Conservation (phyloP, 30 jellyfish, hydroid and myxozoan genomes). For the Hydractinia echinata region DNA sequence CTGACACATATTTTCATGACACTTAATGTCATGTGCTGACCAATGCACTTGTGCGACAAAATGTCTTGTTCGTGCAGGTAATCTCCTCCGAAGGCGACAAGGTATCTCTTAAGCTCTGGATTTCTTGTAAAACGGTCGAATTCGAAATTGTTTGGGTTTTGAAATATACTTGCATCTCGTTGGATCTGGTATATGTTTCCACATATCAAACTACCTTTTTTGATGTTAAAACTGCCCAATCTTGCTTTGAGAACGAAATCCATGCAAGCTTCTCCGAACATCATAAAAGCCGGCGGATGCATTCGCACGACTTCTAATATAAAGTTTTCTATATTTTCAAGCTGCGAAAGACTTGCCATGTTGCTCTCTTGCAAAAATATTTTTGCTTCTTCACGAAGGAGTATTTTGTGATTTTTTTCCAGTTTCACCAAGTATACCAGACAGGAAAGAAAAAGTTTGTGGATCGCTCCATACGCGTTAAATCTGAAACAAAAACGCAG, state of each 20-base stretch:
- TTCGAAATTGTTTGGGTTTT: conserved; percentile 31
- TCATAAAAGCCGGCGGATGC: conserved; percentile 13
- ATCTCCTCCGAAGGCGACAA: neutral
- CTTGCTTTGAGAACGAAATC: conserved; percentile 18
- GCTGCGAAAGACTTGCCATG: neutral
- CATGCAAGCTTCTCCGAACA: conserved; percentile 5
- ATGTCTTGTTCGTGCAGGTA: neutral
- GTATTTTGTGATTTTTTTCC: neutral
- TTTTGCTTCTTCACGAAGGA: neutral
- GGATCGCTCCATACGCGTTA: conserved; percentile 18
- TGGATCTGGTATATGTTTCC: conserved; percentile 39
- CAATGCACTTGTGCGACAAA: neutral
- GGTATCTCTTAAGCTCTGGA: neutral
- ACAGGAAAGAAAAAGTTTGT: neutral
- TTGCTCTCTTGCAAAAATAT: neutral
- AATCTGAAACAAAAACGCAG: neutral
- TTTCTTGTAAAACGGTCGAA: conserved; percentile 4
- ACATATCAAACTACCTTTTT: conserved; percentile 29
- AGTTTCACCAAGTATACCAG: neutral
- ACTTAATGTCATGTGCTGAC: neutral
- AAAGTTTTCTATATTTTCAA: neutral
- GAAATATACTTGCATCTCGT: conserved; percentile 31
- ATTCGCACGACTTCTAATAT: neutral
- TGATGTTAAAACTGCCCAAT: conserved; percentile 29
- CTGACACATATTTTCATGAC: neutral